A percentile compares a stretch with the other conserved stretches of the same genome.
Evolutionary conservation across 2,113 vertebrate species (phyloP).

Genomic region (Addax nasomaculatus): DNA sequence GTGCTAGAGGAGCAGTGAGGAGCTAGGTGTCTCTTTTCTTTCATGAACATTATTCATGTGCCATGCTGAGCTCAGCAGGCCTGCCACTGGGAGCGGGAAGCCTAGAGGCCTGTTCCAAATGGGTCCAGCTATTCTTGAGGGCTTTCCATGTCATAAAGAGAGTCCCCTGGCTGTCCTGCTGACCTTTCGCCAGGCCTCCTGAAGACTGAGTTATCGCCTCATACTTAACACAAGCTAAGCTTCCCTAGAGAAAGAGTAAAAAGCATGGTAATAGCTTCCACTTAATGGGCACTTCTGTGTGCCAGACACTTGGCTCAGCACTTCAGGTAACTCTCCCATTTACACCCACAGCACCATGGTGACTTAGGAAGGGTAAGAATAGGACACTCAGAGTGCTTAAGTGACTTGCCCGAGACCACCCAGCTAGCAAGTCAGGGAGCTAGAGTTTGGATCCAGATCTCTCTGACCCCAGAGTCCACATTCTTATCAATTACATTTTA

Average conservation of each 20-base stretch:
- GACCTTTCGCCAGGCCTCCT: conserved; percentile 37
- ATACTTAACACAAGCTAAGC: neutral
- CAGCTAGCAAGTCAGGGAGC: neutral
- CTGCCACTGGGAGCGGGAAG: neutral
- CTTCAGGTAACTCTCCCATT: no score
- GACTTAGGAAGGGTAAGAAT: neutral
- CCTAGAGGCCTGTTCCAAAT: neutral
- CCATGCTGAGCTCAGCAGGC: conserved; percentile 3
- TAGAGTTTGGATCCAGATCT: neutral
- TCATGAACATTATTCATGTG: neutral
- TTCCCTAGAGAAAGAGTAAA: neutral
- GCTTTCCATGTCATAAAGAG: neutral
- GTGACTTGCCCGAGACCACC: neutral
- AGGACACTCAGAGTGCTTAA: neutral
- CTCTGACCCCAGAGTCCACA: neutral
- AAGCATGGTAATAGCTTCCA: neutral
- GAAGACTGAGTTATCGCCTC: conserved; percentile 2
- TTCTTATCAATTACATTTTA: neutral
- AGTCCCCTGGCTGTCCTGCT: neutral
- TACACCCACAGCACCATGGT: neutral
- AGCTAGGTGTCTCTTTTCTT: neutral
- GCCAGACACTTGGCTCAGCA: neutral
- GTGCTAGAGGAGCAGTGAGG: neutral
- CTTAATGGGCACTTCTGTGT: neutral
- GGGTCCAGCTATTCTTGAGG: conserved; percentile 20